Evolutionary conservation across 2,888 invertebrate genomes (phyloP), one percentile per base, ranked within the genome.

Genomic region (Serripes groenlandicus): DNA sequence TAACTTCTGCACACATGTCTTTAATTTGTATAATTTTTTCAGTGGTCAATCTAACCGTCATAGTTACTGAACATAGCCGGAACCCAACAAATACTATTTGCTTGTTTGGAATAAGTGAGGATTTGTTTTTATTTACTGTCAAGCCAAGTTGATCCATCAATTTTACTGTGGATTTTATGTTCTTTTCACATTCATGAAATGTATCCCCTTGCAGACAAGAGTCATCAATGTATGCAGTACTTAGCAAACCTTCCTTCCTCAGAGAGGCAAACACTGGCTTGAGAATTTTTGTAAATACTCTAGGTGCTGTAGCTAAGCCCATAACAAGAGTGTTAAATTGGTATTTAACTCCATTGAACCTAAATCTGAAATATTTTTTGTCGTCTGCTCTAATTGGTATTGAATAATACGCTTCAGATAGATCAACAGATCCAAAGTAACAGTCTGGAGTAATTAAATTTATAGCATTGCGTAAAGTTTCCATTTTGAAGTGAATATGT

Each of bases 61-160:
- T 81, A 15, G 75, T 68, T 35, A 15, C 11, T 15, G 83, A 83
- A 74, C 79, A 70, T 26, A 80, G 30, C 3, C 62, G 66, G 70
- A 78, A 78, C 23, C 79, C 78, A 21, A 79, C n/a, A 64, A 81
- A 81, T 26, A n/a, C 34, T n/a, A 78, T 74, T 56, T 60, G 28
- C 23, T 79, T 54, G 23, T 69, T 26, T 28, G 82, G 81, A 28
- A 26, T 35, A 2, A 84, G 23, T 23, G 37, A 32, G 7, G 84
- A 84, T 69, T 86, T 86, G 15, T 68, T 54, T 28, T 56, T 18
- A 42, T 83, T 58, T 28, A 84, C 69, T 66, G 75, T 78, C 15
- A 86, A 73, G 1, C 79, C 84, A 30, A 77, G 56, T 0, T 11
- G 26, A 23, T 79, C 81, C 11, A 78, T n/a, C 21, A 78, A 30